Percentiles rank a stretch among this genome's conserved stretches.
These are phyloP conservation scores for Metacarcinus magister DNA, from an alignment of 2,888 invertebrate species.

Conservation along the genomic window DNA sequence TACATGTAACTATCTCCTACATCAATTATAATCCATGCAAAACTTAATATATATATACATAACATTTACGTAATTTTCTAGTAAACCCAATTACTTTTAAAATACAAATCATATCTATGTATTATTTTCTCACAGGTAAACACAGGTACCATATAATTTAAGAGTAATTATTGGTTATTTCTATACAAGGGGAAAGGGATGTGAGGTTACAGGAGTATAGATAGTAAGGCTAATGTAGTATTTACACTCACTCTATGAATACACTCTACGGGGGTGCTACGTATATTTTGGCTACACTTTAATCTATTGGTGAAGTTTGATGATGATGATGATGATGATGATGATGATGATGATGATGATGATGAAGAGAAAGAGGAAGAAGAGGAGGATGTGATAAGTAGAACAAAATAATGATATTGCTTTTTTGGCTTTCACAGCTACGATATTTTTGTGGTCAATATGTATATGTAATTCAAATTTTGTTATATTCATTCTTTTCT, in stretches of 20 bases:
- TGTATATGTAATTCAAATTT: background rate
- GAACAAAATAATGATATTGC: background rate
- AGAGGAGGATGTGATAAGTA: background rate
- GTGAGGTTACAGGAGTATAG: background rate
- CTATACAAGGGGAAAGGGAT: background rate
- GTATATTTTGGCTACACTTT: background rate
- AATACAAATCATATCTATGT: background rate
- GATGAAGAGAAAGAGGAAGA: too few relatives aligned
- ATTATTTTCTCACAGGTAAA: background rate
- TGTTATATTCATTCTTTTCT: background rate
- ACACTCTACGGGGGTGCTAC: background rate
- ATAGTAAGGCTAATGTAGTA: background rate
- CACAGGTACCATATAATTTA: background rate
- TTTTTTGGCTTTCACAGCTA: background rate
- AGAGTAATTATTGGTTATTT: background rate
- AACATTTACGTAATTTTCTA: background rate
- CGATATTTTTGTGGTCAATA: background rate
- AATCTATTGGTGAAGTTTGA: background rate
- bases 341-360: background rate
- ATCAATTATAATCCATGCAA: background rate
- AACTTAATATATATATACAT: background rate
- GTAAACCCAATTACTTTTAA: background rate
- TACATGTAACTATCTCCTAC: background rate
- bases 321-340: background rate
- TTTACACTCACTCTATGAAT: background rate